These are phyloP conservation scores for Meriones unguiculatus DNA, from an alignment of 2,113 vertebrate species.

Conservation along the genomic window DNA sequence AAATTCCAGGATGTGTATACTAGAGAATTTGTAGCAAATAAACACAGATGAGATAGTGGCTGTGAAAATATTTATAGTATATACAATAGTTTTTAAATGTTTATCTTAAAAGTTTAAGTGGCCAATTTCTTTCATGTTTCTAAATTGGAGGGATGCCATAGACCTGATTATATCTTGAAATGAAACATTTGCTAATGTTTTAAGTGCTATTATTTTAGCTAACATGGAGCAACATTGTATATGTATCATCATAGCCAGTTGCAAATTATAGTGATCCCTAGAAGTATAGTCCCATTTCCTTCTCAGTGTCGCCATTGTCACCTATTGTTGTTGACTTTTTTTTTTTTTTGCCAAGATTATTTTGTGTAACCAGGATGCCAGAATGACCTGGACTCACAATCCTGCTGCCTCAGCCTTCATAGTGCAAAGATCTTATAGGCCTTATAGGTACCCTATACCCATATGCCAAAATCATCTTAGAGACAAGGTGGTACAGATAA, in stretches of 20 bases:
- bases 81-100: conserved; percentile 21
- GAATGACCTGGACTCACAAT: not conserved
- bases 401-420: not conserved
- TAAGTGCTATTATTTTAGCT: conserved; percentile 9
- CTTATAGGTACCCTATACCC: not conserved
- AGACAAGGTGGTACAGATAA: not conserved
- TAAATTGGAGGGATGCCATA: not conserved
- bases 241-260: not conserved
- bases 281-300: not conserved
- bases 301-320: not conserved
- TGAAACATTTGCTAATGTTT: conserved; percentile 39
- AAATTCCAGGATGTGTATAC: not conserved
- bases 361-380: not conserved
- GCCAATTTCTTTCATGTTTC: conserved; percentile 43
- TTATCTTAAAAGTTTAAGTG: conserved; percentile 41
- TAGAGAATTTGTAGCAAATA: conserved; percentile 38
- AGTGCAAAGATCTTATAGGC: not conserved
- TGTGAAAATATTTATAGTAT: conserved; percentile 46
- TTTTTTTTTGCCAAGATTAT: not conserved
- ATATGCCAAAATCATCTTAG: not conserved
- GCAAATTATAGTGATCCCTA: not conserved
- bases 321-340: not conserved
- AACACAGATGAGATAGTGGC: conserved; percentile 26
- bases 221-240: not conserved
- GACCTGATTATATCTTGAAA: conserved; percentile 42